Conservation (phyloP, 2,113 vertebrate species). For the Lagopus muta region DNA sequence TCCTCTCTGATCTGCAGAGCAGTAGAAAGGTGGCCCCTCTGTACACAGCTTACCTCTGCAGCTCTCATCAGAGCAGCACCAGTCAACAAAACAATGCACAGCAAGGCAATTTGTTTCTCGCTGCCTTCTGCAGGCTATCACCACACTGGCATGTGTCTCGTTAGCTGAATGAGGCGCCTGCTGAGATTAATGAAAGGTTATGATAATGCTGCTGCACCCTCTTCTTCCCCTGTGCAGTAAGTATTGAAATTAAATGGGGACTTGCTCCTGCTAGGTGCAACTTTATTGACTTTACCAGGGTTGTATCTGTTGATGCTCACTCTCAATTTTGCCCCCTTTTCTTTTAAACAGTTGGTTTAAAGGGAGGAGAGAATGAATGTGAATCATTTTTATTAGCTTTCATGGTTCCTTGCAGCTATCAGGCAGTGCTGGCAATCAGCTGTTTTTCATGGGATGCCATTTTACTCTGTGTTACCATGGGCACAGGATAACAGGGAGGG, state of each 20-base stretch:
- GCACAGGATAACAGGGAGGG: neutral
- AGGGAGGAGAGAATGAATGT: neutral
- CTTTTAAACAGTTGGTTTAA: neutral
- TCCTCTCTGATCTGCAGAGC: fast-evolving
- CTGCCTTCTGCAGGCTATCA: neutral
- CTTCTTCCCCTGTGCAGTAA: neutral
- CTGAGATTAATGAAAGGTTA: neutral
- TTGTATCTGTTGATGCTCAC: neutral
- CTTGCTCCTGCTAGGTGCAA: fast-evolving
- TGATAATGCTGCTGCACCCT: neutral
- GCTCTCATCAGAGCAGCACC: neutral
- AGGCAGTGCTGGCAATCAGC: neutral
- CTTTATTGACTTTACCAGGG: neutral
- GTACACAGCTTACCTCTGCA: neutral
- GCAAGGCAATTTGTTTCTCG: neutral
- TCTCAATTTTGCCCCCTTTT: neutral
- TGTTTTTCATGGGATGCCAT: neutral
- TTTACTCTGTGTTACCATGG: neutral
- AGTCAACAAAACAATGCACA: too few species aligned
- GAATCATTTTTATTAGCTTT: neutral
- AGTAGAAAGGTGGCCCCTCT: fast-evolving
- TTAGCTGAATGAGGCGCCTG: neutral
- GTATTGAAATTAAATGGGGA: neutral
- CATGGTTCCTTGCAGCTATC: neutral
- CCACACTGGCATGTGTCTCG: neutral